A percentile compares a stretch with the other conserved stretches of the same genome.
phyloP scores from a whole-genome alignment of 2,797 vertebrate species.

The Synanceia verrucosa region DNA sequence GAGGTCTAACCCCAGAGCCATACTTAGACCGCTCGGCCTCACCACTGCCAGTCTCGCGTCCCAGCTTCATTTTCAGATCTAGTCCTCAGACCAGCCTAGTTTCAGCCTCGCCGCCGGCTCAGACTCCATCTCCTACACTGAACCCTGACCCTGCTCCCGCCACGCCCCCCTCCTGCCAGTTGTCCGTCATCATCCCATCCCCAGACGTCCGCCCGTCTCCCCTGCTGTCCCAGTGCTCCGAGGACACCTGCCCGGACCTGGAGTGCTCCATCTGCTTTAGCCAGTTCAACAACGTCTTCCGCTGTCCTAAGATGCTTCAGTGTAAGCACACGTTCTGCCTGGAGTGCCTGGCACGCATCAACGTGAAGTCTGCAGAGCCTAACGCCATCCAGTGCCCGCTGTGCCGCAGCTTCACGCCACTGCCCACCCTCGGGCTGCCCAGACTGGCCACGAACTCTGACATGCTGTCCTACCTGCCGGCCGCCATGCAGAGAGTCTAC shows the following conservation, averaged over 20 bases:
- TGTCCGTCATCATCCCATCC: constrained; percentile 32
- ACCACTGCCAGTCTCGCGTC: background rate
- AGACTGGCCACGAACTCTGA: constrained; percentile 74
- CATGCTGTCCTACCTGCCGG: constrained; percentile 79
- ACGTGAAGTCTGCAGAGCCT: constrained; percentile 79
- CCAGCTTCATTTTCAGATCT: background rate
- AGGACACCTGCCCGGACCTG: constrained; percentile 68
- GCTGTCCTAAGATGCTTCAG: constrained; percentile 84
- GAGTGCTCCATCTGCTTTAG: constrained; percentile 87
- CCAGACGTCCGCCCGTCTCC: constrained; percentile 33
- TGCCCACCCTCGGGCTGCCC: constrained; percentile 81
- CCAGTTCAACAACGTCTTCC: constrained; percentile 86
- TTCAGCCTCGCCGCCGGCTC: background rate
- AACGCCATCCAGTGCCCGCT: constrained; percentile 82
- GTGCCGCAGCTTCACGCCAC: constrained; percentile 77
- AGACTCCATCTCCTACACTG: accelerated
- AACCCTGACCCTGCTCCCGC: constrained; percentile 4
- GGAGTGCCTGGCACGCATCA: constrained; percentile 86
- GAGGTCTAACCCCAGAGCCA: background rate
- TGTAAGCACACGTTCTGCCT: constrained; percentile 87
- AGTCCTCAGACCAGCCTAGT: background rate
- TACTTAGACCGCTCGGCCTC: background rate
- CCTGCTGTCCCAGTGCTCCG: background rate
- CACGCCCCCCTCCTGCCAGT: background rate
- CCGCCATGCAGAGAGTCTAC: constrained; percentile 82